phyloP scores from a whole-genome alignment of 2,888 invertebrate genomes.

The Asteroscopus sphinx region DNA sequence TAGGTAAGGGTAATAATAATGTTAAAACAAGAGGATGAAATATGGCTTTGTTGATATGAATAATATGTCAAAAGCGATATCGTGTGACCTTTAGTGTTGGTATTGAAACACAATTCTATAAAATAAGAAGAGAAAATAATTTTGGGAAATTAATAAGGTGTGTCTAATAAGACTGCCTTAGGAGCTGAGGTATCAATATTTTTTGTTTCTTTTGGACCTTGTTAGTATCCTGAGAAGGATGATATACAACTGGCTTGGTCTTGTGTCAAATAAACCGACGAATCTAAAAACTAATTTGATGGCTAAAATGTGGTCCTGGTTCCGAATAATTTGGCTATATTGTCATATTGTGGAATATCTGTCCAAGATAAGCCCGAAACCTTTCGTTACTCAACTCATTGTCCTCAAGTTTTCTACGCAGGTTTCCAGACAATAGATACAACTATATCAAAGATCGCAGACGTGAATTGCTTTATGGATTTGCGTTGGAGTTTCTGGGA shows the following conservation, averaged over 20 bases:
- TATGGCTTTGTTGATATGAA: conserved; percentile 16
- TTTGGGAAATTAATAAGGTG: conserved; percentile 2
- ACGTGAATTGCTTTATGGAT: no score
- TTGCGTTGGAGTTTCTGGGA: no score
- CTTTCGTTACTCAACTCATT: no score
- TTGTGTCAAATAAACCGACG: neutral
- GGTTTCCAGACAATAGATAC: no score
- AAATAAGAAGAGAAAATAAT: conserved; percentile 4
- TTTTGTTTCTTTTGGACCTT: neutral
- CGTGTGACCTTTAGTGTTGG: conserved; percentile 14
- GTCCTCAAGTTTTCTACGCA: no score
- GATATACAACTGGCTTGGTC: neutral
- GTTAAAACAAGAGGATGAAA: conserved; percentile 28
- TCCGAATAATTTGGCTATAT: no score
- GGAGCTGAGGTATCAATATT: no score
- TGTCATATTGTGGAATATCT: no score
- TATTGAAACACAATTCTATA: conserved; percentile 7
- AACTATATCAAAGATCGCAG: no score
- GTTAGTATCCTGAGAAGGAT: neutral
- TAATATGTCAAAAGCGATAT: conserved; percentile 25
- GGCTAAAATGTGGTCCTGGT: neutral
- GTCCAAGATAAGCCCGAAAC: no score
- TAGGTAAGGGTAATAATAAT: conserved; percentile 17
- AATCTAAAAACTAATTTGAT: neutral
- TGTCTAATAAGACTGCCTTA: neutral